Base-by-base conservation (phyloP, 2,888 invertebrate species). In the Entomobrya multifasciata region DNA sequence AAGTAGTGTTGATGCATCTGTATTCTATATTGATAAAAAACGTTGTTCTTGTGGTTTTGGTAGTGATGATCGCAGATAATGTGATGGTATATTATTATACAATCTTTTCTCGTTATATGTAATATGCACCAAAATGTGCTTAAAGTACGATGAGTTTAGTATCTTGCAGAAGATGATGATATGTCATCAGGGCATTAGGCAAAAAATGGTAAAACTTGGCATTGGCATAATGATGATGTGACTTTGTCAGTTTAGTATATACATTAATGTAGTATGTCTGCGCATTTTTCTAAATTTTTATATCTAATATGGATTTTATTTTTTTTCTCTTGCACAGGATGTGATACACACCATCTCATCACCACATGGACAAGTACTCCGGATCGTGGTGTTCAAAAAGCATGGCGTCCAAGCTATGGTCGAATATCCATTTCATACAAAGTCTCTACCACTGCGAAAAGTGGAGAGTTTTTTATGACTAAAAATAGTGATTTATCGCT, bases 361-460 rank as follows among this genome's bases (percentile, higher is more conserved):
- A 92, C 96, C 97, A 88, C 97, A 97, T 94, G 99, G 99, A 70
- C 96, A 97, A 93, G 99, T 99, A 60, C 95, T 97, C 91, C 95
- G 99, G 92, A 98, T 99, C 93, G 99, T 99, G 90, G 98, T 99
- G 92, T 99, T 99, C 94, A 98, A 98, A 95, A 99, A 99, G 94
- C 98, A 98, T 93, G 98, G 98, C 90, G 97, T 99, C 11, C 99
- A 99, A 93, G 98, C 98, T 88, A 98, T 99, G 98, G 98, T 99
- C 88, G 99, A 99, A 96, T 97, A 97, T 97, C 97, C 97, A 97
- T 97, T 95, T 93, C 93, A 93, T 89, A 90, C 90, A 88, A 47
- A 60, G 47, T 62, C 81, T 87, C 86, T 86, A 65, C 65, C 76
- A 57, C 60, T 36, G 15, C 25, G n/a, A n/a, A 49, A 77, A 27